Conservation (phyloP, 2,113 vertebrate species). For the Ibidorhyncha struthersii region DNA sequence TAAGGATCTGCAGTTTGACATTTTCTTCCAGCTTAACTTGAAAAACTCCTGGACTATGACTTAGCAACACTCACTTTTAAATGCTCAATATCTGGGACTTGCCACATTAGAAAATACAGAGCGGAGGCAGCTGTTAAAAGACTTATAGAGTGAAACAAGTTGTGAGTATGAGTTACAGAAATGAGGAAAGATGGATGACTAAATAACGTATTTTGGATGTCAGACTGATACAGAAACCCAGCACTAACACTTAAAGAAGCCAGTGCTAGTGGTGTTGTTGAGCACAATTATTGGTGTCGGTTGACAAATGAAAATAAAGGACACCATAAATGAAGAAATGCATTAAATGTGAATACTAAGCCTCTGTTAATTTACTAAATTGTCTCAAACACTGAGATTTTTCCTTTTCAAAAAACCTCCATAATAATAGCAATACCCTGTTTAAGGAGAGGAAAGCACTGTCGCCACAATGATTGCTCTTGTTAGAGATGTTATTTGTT, state of each 20-base stretch:
- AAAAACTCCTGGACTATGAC: not conserved
- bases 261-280: not conserved
- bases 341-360: not conserved
- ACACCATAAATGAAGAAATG: not conserved
- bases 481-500: not conserved
- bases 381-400: not conserved
- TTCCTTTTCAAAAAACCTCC: not conserved
- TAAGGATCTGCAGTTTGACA: not conserved
- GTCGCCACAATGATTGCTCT: not conserved
- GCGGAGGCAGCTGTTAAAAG: not conserved
- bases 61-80: not conserved
- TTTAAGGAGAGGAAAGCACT: not conserved
- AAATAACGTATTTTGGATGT: not conserved
- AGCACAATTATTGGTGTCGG: not conserved
- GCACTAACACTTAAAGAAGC: not conserved
- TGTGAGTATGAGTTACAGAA: not conserved
- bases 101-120: not conserved
- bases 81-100: not conserved
- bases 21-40: not conserved
- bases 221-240: not conserved
- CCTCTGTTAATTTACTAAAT: not conserved
- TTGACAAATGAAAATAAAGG: conserved; percentile 7
- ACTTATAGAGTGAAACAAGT: not conserved
- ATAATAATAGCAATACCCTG: not conserved
- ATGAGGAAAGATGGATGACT: not conserved